Evolutionary conservation across 2,888 invertebrate genomes (phyloP).

Genomic region (Endotricha flammealis): DNA sequence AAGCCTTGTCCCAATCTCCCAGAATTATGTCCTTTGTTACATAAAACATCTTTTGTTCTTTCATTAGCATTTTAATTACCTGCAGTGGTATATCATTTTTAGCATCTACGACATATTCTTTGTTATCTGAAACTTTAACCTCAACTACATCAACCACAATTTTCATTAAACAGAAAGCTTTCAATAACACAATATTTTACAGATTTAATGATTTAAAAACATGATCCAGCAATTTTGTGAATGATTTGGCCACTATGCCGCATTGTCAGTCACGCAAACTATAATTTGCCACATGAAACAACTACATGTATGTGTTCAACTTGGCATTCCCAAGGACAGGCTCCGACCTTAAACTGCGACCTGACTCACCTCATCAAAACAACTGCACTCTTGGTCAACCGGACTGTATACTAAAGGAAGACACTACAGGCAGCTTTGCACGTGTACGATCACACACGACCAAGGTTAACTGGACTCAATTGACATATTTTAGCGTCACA

Average conservation of each 20-base stretch:
- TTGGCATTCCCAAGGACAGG: conserved; percentile 54
- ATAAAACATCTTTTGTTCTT: conserved; percentile 1
- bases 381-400: conserved; percentile 40
- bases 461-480: conserved; percentile 38
- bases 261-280: conserved; percentile 52
- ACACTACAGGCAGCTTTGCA: conserved; percentile 48
- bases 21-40: conserved; percentile 5
- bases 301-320: conserved; percentile 30
- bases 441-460: conserved; percentile 35
- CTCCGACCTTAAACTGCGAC: conserved; percentile 42
- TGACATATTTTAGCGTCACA: conserved; percentile 51
- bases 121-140: neutral
- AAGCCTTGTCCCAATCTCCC: neutral
- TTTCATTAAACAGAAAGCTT: neutral
- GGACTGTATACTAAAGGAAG: conserved; percentile 58
- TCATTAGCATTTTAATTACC: conserved; percentile 3
- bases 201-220: conserved; percentile 21
- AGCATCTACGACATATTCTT: no score
- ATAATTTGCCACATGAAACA: conserved; percentile 38
- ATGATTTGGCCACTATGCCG: conserved; percentile 35
- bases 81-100: neutral
- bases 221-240: conserved; percentile 42
- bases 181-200: conserved; percentile 5
- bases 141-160: no score
- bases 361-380: conserved; percentile 68